Evolutionary conservation across 2,113 vertebrate genomes (phyloP).

Genomic region (Geococcyx californianus): DNA sequence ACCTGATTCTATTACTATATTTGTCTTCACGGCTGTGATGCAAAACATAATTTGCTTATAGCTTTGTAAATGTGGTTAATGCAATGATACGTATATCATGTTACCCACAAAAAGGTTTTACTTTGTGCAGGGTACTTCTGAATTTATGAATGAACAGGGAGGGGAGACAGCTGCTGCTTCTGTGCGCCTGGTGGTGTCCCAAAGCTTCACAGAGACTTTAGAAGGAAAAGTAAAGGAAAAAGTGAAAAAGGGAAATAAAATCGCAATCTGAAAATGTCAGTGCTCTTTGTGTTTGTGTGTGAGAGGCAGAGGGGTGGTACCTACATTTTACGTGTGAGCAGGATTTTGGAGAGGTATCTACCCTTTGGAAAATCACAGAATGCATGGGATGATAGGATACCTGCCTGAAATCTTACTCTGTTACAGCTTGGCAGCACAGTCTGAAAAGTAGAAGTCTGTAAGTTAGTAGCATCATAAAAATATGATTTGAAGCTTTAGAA

Average conservation of each 20-base stretch:
- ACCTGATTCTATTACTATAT: conserved; percentile 70
- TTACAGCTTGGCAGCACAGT: neutral
- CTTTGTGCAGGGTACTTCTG: conserved; percentile 15
- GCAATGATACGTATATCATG: conserved; percentile 54
- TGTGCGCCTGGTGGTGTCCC: neutral
- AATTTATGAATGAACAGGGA: conserved; percentile 53
- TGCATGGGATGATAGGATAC: neutral
- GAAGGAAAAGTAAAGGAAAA: neutral
- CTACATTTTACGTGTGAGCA: neutral
- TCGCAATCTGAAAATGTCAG: neutral
- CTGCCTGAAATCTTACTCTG: neutral
- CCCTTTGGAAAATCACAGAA: neutral
- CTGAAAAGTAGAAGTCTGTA: neutral
- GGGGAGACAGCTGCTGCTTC: neutral
- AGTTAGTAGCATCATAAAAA: neutral
- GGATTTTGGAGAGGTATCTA: neutral
- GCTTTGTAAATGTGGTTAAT: conserved; percentile 64
- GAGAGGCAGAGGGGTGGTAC: neutral
- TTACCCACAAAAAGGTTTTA: conserved; percentile 40
- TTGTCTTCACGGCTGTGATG: conserved; percentile 64
- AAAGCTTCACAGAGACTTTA: neutral
- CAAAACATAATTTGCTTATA: conserved; percentile 72
- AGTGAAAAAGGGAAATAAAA: neutral
- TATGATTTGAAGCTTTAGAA: neutral
- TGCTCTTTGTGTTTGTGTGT: neutral